phyloP scores from a whole-genome alignment of 37 sponge, comb jelly and placozoan genomes.

The Eunapius fragilis region DNA sequence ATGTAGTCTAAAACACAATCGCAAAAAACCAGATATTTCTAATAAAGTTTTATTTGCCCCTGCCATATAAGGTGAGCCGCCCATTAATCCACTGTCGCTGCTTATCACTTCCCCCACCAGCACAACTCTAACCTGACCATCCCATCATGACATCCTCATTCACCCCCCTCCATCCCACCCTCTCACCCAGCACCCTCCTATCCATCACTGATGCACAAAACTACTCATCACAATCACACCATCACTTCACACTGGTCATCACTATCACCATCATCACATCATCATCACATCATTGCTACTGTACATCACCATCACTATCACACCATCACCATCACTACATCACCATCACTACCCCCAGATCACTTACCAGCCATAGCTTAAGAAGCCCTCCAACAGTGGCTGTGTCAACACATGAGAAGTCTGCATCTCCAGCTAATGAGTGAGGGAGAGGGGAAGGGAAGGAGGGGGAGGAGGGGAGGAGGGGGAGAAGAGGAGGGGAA shows the following conservation, averaged over 20 bases:
- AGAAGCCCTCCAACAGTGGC: constrained; percentile 71
- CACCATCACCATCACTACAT: neutral
- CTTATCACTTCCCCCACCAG: no score
- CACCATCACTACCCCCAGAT: neutral
- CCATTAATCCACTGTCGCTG: no score
- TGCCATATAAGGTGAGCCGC: no score
- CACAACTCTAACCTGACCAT: no score
- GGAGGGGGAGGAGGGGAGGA: neutral
- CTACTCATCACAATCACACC: no score
- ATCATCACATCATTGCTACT: neutral
- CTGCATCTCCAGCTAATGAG: constrained; percentile 82
- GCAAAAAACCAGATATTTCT: no score
- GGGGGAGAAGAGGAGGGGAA: neutral
- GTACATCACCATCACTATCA: neutral
- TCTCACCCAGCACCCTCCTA: neutral
- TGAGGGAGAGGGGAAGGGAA: neutral
- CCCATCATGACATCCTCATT: no score
- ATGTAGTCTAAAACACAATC: no score
- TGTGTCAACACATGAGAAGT: constrained; percentile 53
- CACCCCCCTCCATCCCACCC: neutral
- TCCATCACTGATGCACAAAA: no score
- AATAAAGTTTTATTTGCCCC: no score
- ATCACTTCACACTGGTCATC: no score
- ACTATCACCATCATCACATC: neutral
- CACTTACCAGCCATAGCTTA: constrained; percentile 71